A percentile compares a stretch with the other conserved stretches of the same genome.
phyloP scores from a whole-genome alignment of 2,797 vertebrate species.

The Calcarius lapponicus region DNA sequence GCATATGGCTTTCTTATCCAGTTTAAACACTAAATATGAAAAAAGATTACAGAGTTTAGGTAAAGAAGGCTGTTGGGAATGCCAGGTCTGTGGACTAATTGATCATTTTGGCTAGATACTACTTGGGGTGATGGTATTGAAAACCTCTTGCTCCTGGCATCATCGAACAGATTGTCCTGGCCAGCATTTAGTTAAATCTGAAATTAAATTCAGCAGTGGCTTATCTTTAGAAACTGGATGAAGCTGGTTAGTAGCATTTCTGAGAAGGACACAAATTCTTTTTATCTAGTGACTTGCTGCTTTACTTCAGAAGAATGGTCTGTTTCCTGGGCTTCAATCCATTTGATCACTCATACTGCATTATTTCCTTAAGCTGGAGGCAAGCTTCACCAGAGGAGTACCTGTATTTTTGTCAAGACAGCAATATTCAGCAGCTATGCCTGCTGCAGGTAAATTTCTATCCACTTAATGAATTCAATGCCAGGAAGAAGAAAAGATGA shows the following conservation, averaged over 20 bases:
- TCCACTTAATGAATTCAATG: background rate
- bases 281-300: background rate
- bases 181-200: background rate
- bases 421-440: background rate
- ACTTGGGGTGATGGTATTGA: background rate
- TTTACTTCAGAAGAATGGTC: slow-evolving; percentile 9
- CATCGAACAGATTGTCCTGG: background rate
- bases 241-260: background rate
- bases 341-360: background rate
- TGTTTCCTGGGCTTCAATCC: background rate
- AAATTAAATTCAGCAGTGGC: background rate
- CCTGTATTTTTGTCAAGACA: slow-evolving; percentile 1
- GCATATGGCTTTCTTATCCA: background rate
- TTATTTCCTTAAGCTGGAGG: slow-evolving; percentile 2
- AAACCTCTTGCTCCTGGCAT: background rate
- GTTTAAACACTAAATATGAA: background rate
- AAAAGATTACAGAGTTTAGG: background rate
- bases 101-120: background rate
- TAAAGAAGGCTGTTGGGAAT: background rate
- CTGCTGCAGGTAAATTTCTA: background rate
- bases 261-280: background rate
- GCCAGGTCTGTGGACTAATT: background rate
- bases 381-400: background rate
- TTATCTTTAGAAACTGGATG: background rate
- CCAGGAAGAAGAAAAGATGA: background rate